phyloP scores from a whole-genome alignment of 2,113 vertebrate species.

The Sturnira hondurensis region DNA sequence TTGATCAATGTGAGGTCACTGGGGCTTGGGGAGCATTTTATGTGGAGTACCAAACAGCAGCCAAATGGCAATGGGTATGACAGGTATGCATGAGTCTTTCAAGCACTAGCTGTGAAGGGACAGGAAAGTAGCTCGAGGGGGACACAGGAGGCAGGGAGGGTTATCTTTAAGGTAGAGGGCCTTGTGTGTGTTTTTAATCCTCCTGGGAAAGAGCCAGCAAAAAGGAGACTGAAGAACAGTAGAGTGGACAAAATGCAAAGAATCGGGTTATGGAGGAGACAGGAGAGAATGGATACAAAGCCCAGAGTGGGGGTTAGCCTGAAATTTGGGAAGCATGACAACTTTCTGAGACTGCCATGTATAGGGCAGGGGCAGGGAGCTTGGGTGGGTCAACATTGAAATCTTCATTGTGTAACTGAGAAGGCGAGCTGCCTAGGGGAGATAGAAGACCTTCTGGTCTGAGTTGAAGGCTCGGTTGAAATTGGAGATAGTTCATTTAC shows the following conservation, averaged over 20 bases:
- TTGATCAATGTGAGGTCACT: not conserved
- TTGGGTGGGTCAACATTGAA: not conserved
- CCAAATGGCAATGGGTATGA: not conserved
- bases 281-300: not conserved
- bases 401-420: not conserved
- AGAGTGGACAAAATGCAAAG: not conserved
- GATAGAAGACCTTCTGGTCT: not conserved
- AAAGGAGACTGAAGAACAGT: not conserved
- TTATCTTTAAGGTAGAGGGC: not conserved
- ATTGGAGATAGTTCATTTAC: not conserved
- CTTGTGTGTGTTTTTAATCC: not conserved
- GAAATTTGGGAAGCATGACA: not conserved
- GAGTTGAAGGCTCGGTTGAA: not conserved
- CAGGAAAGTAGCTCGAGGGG: not conserved
- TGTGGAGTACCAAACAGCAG: not conserved
- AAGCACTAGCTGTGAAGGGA: not conserved
- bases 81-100: not conserved
- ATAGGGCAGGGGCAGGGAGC: not conserved
- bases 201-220: not conserved
- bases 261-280: not conserved
- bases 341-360: not conserved
- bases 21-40: not conserved
- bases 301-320: not conserved
- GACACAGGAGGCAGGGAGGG: not conserved
- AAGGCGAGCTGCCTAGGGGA: not conserved